These are phyloP conservation scores for Sciurus niger DNA, from an alignment of 2,113 vertebrate species.

Conservation along the genomic window DNA sequence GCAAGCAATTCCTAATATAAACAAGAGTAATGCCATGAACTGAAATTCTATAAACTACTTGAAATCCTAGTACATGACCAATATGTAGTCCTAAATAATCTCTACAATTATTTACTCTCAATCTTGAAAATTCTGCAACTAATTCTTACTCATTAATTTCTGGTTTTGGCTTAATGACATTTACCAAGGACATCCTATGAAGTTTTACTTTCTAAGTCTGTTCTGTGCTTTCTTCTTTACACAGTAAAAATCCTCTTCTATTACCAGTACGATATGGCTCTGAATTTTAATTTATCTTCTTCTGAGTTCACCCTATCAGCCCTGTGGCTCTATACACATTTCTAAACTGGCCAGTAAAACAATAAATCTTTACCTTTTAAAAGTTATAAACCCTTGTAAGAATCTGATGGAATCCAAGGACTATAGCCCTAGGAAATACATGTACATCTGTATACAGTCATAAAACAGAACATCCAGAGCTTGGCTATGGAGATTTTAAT, in stretches of 20 bases:
- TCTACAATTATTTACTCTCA: neutral
- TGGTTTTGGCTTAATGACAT: neutral
- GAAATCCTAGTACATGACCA: neutral
- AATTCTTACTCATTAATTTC: slow-evolving; percentile 41
- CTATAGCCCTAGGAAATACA: neutral
- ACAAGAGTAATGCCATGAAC: slow-evolving; percentile 18
- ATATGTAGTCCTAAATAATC: neutral
- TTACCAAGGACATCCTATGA: neutral
- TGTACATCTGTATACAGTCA: neutral
- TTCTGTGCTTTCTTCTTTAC: neutral
- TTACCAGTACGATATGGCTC: slow-evolving; percentile 11
- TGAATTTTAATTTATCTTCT: slow-evolving; percentile 50
- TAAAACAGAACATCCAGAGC: neutral
- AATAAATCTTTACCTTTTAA: slow-evolving; percentile 11
- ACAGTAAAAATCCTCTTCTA: neutral
- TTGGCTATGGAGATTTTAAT: slow-evolving; percentile 10
- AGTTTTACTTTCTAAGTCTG: slow-evolving; percentile 24
- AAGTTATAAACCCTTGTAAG: neutral
- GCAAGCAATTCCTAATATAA: neutral
- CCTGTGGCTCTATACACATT: neutral
- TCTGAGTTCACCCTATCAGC: neutral
- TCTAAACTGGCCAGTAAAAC: slow-evolving; percentile 39
- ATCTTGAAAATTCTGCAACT: slow-evolving; percentile 11
- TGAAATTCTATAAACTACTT: neutral
- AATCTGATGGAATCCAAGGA: neutral